Base-by-base conservation (phyloP, 1,140 invertebrate species). In the Tribolium castaneum region DNA sequence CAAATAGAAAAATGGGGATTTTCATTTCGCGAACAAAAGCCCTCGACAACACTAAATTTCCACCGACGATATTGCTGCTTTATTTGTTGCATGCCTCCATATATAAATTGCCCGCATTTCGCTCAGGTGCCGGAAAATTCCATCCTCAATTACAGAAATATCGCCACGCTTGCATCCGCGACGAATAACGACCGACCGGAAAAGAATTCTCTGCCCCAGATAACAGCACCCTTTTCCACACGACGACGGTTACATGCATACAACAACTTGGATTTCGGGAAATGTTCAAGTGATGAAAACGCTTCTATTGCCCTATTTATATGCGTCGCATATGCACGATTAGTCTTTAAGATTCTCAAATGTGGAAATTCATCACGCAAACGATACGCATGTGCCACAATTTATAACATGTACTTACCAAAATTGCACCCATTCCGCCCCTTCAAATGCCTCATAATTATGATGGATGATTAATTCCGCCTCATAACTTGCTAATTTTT, bases 11-110 rank as follows among this genome's bases (percentile, higher is more conserved):
- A 62, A 75, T 59, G 51, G 54, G 54, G 35, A 75, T 59, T 59
- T 75, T 75, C 34, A 56, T 75, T 75, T 75, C 56, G 16, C 30
- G 73, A 75, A 59, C 74, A 73, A 73, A 73, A 56, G 71, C 50
- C 52, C 49, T 12, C 52, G 50, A 73, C 50, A 73, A 73, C 50
- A 73, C 50, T 73, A 52, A 73, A 73, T 73, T 73, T 73, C 71
- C 10, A n/a, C 52, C 49, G 71, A 56, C 52, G 52, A 73, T 54
- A 73, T 73, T 73, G 71, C 50, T 73, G 52, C 14, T 73, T 73
- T 73, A 52, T 73, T 73, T 73, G 71, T 73, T 73, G 71, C 50
- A 66, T 66, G 59, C 59, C 59, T 66, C 9, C 59, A 66, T 66
- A 66, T 39, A 66, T 66, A 66, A 66, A 66, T 66, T 66, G 59